These are phyloP conservation scores for Stenolophus ochropezus DNA, from an alignment of 2,888 invertebrate genomes.

Conservation along the genomic window DNA sequence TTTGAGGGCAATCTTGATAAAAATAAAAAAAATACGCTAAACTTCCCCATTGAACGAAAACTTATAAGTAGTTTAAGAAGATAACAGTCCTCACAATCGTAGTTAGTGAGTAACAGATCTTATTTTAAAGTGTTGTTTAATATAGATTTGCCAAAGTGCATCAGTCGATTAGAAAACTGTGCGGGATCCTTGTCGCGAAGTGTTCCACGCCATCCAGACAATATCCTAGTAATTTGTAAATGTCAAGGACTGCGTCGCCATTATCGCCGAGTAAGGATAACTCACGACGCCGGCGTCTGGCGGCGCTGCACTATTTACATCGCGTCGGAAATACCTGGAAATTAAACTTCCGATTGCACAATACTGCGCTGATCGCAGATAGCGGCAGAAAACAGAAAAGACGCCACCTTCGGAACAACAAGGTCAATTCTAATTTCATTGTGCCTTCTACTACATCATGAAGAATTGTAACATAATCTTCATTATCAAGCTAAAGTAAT, in stretches of 20 bases:
- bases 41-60: no score
- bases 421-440: background rate
- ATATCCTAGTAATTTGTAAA: slow-evolving; percentile 36
- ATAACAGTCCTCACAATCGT: no score
- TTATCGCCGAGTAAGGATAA: slow-evolving; percentile 22
- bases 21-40: no score
- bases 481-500: no score
- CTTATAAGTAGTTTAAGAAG: no score
- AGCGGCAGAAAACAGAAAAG: background rate
- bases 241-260: slow-evolving; percentile 28
- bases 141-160: no score
- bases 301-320: background rate
- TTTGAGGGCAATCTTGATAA: no score
- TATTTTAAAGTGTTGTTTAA: no score
- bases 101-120: no score
- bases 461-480: no score
- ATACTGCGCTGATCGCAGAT: background rate
- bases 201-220: background rate
- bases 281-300: background rate
- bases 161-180: no score
- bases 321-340: slow-evolving; percentile 14
- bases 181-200: background rate
- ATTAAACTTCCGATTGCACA: slow-evolving; percentile 38
- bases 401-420: background rate
- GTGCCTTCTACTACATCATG: no score